Percentiles rank a stretch among this genome's conserved stretches.
These are phyloP conservation scores for Atlantisia rogersi DNA, from an alignment of 2,113 vertebrate species.

Conservation along the genomic window DNA sequence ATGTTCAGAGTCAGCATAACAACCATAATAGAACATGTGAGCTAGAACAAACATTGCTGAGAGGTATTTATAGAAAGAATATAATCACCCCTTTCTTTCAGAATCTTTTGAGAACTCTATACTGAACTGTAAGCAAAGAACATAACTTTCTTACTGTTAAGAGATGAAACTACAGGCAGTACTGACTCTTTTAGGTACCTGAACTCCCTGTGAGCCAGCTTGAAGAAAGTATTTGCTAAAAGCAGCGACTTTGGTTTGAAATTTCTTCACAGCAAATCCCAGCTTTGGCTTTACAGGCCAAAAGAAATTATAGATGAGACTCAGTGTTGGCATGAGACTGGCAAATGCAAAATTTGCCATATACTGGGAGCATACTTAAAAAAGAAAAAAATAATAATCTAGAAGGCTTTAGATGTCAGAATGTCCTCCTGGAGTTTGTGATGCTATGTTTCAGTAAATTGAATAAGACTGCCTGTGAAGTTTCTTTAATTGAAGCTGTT, in stretches of 20 bases:
- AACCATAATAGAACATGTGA: not conserved
- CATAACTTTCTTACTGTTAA: not conserved
- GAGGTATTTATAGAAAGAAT: not conserved
- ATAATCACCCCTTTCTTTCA: not conserved
- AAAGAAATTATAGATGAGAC: not conserved
- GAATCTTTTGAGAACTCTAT: not conserved
- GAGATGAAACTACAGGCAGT: not conserved
- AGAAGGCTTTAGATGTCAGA: not conserved
- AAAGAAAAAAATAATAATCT: not conserved
- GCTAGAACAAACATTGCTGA: not conserved
- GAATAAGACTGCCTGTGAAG: not conserved
- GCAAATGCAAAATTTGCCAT: not conserved
- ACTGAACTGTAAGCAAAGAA: not conserved
- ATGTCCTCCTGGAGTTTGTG: not conserved
- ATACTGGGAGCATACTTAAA: not conserved
- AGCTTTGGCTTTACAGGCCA: not conserved
- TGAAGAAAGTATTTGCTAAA: not conserved
- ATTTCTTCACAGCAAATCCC: not conserved
- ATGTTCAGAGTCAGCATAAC: not conserved
- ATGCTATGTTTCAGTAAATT: not conserved
- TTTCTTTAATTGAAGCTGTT: too few species aligned
- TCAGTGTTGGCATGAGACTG: not conserved
- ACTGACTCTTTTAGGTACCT: not conserved
- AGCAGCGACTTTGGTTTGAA: not conserved
- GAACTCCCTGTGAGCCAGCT: not conserved